phyloP scores from a whole-genome alignment of 2,888 invertebrate genomes.

The Junonia oenone region DNA sequence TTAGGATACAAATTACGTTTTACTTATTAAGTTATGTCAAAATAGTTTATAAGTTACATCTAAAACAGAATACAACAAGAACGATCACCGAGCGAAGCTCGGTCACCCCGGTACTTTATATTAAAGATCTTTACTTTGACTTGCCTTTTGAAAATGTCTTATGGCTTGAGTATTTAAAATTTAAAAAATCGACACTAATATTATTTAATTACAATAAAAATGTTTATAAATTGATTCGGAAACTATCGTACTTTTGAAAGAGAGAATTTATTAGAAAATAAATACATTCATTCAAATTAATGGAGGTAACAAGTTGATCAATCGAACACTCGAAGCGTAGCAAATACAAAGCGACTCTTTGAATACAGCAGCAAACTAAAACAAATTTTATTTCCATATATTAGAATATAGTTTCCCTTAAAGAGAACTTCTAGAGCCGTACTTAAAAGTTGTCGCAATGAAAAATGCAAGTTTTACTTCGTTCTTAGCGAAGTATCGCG shows the following conservation, averaged over 20 bases:
- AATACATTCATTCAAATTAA: neutral
- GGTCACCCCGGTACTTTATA: too few species aligned
- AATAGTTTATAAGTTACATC: too few species aligned
- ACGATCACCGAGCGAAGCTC: too few species aligned
- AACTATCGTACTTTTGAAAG: too few species aligned
- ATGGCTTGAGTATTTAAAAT: too few species aligned
- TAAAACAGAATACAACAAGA: too few species aligned
- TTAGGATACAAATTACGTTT: too few species aligned
- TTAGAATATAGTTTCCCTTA: conserved; percentile 1
- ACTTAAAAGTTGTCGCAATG: conserved; percentile 37
- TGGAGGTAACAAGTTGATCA: conserved; percentile 20
- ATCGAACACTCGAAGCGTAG: conserved; percentile 15
- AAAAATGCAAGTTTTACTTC: conserved; percentile 60
- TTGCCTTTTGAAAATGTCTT: too few species aligned
- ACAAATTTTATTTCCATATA: neutral
- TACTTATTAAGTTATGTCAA: too few species aligned
- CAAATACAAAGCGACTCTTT: conserved; percentile 5
- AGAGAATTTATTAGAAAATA: neutral
- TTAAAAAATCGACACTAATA: too few species aligned
- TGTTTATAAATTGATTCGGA: neutral
- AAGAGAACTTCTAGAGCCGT: neutral
- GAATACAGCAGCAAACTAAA: neutral
- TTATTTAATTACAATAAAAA: too few species aligned
- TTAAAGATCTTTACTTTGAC: too few species aligned
- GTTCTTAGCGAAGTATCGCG: conserved; percentile 60